Percentiles rank a stretch among this genome's conserved stretches.
Conservation (phyloP, 2,888 invertebrate species). For the Xanthorhoe designata region DNA sequence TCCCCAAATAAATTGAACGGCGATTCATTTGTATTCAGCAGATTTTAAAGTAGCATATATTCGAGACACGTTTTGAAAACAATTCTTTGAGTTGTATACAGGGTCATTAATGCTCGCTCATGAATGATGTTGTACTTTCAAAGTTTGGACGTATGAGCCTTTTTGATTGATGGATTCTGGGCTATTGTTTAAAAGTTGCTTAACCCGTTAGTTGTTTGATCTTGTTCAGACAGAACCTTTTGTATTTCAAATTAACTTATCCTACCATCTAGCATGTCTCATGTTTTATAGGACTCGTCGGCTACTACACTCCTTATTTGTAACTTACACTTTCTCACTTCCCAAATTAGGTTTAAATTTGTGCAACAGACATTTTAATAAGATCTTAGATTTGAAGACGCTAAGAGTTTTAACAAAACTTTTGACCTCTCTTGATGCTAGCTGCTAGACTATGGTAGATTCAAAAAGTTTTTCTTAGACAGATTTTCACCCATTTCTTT, state of each 20-base stretch:
- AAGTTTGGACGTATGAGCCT: constrained; percentile 66
- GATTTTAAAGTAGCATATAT: constrained; percentile 33
- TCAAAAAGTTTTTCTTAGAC: too few relatives aligned
- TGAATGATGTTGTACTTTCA: constrained; percentile 61
- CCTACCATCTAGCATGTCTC: neutral
- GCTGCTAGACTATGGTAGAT: too few relatives aligned
- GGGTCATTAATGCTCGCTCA: constrained; percentile 32
- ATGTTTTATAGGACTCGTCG: neutral
- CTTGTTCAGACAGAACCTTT: neutral
- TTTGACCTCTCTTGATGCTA: neutral
- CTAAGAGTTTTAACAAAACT: neutral
- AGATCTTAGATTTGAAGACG: neutral
- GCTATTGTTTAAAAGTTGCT: constrained; percentile 30
- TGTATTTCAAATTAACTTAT: neutral
- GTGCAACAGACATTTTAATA: neutral
- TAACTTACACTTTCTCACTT: neutral
- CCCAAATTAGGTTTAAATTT: neutral
- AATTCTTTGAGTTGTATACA: constrained; percentile 27
- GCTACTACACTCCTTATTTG: neutral
- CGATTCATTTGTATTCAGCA: constrained; percentile 37
- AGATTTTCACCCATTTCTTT: too few relatives aligned
- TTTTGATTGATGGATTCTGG: constrained; percentile 60
- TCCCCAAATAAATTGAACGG: constrained; percentile 31
- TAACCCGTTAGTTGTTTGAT: constrained; percentile 8
- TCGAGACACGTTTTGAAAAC: constrained; percentile 32